A percentile compares a stretch with the other conserved stretches of the same genome.
Evolutionary conservation across 2,113 vertebrate species (phyloP).

Genomic region (Scortum barcoo): DNA sequence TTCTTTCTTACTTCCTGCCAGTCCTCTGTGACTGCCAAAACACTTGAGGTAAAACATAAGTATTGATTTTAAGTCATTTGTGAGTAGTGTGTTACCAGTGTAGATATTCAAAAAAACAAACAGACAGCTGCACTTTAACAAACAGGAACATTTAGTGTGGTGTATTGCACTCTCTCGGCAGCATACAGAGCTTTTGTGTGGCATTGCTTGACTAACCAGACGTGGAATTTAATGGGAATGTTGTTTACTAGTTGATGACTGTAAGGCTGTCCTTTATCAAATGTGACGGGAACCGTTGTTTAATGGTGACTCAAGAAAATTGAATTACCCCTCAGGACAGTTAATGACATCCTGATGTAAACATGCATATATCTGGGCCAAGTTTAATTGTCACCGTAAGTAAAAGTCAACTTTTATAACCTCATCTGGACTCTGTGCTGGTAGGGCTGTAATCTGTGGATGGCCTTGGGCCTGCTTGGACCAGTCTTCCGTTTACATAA

Average conservation of each 20-base stretch:
- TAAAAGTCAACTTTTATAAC: conserved; percentile 20
- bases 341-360: conserved; percentile 41
- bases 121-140: neutral
- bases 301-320: conserved; percentile 41
- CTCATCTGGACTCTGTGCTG: neutral
- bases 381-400: conserved; percentile 8
- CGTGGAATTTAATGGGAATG: conserved; percentile 52
- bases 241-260: conserved; percentile 46
- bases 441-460: conserved; percentile 32
- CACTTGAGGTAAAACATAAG: neutral
- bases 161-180: conserved; percentile 13
- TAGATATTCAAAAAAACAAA: neutral
- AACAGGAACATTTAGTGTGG: conserved; percentile 1
- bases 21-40: neutral
- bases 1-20: neutral
- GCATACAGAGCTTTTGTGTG: conserved; percentile 3
- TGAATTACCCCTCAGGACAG: conserved; percentile 41
- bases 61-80: neutral
- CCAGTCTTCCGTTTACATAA: conserved; percentile 24
- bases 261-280: conserved; percentile 46
- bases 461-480: conserved; percentile 2
- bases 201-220: conserved; percentile 1
- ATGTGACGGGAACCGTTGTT: conserved; percentile 29
- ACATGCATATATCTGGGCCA: conserved; percentile 11
- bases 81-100: neutral